Conservation (phyloP, 2,888 invertebrate species). For the Polymixis lichenea region DNA sequence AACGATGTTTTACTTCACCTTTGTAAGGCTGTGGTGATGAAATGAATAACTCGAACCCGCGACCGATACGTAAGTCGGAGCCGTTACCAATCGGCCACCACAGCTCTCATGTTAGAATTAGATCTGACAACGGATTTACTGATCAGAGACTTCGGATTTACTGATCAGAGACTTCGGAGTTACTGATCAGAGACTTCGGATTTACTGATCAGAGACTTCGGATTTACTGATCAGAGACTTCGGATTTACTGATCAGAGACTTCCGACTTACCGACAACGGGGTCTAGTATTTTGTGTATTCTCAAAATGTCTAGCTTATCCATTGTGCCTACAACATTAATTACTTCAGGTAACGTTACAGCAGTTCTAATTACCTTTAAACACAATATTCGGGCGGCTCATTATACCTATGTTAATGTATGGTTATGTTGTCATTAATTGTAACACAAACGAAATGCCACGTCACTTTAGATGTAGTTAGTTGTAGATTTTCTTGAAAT, state of each 20-base stretch:
- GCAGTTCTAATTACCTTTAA: conserved; percentile 34
- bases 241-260: too few species aligned
- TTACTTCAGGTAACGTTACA: conserved; percentile 25
- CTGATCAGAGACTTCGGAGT: background rate
- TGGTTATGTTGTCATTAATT: conserved; percentile 38
- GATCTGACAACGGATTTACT: background rate
- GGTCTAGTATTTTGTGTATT: background rate
- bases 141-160: background rate
- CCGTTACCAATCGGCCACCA: too few species aligned
- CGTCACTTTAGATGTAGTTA: conserved; percentile 40
- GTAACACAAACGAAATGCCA: conserved; percentile 32
- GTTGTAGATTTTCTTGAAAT: conserved; percentile 48
- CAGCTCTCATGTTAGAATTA: background rate
- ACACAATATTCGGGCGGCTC: conserved; percentile 26
- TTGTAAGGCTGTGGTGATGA: too few species aligned
- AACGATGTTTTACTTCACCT: too few species aligned
- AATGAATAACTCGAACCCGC: too few species aligned
- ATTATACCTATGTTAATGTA: conserved; percentile 10
- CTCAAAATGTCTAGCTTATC: background rate
- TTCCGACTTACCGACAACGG: background rate
- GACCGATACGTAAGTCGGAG: too few species aligned
- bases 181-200: background rate
- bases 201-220: background rate
- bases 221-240: background rate
- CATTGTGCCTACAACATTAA: conserved; percentile 16